Percentiles rank a stretch among this genome's conserved stretches.
Conservation (phyloP, 1,140 invertebrate genomes). For the Hypothenemus hampei region DNA sequence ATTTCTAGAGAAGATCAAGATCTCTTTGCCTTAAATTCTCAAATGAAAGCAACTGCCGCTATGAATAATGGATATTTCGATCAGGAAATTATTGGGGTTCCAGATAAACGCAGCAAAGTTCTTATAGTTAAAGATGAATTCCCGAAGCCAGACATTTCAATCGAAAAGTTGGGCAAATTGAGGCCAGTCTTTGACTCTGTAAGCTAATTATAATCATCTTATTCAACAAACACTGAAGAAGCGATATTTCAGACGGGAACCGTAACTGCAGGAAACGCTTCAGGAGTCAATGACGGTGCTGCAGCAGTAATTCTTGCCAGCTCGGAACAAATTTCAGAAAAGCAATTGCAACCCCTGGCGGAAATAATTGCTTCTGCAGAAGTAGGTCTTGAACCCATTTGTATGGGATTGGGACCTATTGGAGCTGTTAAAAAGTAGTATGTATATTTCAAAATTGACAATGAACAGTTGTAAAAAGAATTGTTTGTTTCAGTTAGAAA, state of each 20-base stretch:
- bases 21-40: conserved; percentile 65
- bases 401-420: conserved; percentile 78
- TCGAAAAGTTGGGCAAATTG: conserved; percentile 57
- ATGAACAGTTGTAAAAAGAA: background rate
- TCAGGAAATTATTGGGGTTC: conserved; percentile 66
- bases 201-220: no score
- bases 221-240: no score
- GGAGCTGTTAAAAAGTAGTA: conserved; percentile 61
- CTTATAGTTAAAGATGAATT: conserved; percentile 63
- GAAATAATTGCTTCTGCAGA: conserved; percentile 63
- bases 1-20: conserved; percentile 74
- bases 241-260: conserved; percentile 60
- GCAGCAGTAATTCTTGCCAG: conserved; percentile 72
- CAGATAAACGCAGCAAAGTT: conserved; percentile 52
- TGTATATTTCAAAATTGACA: background rate
- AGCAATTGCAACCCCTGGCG: conserved; percentile 52
- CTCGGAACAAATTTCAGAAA: conserved; percentile 49
- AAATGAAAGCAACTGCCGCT: conserved; percentile 62
- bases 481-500: conserved; percentile 56
- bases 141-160: conserved; percentile 57
- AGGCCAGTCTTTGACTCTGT: conserved; percentile 55
- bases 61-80: conserved; percentile 62
- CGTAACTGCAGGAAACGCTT: conserved; percentile 75
- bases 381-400: conserved; percentile 63
- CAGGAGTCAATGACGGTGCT: conserved; percentile 83